A percentile compares a stretch with the other conserved stretches of the same genome.
phyloP scores from a whole-genome alignment of 2,797 vertebrate genomes.

The Crenichthys baileyi region DNA sequence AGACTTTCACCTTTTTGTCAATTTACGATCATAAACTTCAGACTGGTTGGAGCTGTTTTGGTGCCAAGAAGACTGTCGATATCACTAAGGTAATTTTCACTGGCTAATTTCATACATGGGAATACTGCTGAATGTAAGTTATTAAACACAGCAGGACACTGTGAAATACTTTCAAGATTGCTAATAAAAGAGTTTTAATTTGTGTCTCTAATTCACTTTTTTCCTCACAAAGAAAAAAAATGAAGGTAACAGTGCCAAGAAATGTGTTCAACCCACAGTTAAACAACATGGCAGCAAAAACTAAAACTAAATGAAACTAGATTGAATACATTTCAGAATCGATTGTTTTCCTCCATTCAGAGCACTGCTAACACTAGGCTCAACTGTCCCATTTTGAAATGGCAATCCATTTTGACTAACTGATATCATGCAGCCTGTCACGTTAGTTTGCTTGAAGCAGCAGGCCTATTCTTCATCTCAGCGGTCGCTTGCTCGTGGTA shows the following conservation, averaged over 20 bases:
- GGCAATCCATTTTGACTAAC: conserved; percentile 81
- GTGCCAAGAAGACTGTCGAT: conserved; percentile 37
- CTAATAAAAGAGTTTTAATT: conserved; percentile 69
- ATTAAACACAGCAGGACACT: conserved; percentile 63
- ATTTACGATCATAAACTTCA: no score
- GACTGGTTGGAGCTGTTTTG: conserved; percentile 29
- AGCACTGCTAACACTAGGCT: conserved; percentile 69
- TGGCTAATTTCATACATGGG: conserved; percentile 55
- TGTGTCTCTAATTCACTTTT: conserved; percentile 61
- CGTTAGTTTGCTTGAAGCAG: conserved; percentile 72
- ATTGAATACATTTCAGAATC: conserved; percentile 68
- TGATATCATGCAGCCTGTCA: conserved; percentile 80
- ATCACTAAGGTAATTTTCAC: conserved; percentile 40
- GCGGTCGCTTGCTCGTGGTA: conserved; percentile 65
- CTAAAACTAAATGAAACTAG: conserved; percentile 69
- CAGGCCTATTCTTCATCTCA: conserved; percentile 72
- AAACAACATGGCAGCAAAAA: conserved; percentile 58
- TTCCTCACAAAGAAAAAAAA: conserved; percentile 50
- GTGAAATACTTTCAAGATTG: conserved; percentile 47
- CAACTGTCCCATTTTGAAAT: conserved; percentile 74
- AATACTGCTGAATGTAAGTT: conserved; percentile 52
- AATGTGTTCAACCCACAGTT: conserved; percentile 61
- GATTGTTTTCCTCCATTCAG: conserved; percentile 72
- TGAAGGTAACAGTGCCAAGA: conserved; percentile 57
- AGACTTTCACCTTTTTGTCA: no score